Base-by-base conservation (phyloP, 1,140 invertebrate species). In the Phortica variegata region DNA sequence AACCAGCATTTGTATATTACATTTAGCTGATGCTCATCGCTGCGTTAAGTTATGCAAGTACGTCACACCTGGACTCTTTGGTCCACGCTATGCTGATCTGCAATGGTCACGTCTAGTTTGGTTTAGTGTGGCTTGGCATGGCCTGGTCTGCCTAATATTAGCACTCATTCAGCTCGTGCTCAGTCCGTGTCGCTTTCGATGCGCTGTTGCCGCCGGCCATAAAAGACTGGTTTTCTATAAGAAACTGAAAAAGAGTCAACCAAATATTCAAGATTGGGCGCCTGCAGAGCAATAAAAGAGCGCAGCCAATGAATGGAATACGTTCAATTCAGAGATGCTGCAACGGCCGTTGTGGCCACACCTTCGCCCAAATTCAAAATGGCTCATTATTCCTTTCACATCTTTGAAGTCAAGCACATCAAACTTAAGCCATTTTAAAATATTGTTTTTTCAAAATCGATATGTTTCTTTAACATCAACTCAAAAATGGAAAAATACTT, bases 51-150 rank as follows among this genome's bases (percentile, higher is more conserved):
- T 68, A 68, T 68, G 69, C 63, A 62, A 69, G 63, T 68, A 68
- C 63, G 69, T 68, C 63, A 68, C 63, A 68, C 63, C 63, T 68
- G 63, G 63, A 57, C 48, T n/a, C n/a, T n/a, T n/a, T n/a, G n/a
- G n/a, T n/a, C n/a, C n/a, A n/a, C n/a, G n/a, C n/a, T n/a, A n/a
- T n/a, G n/a, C n/a, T n/a, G n/a, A n/a, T n/a, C n/a, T n/a, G n/a
- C n/a, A n/a, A n/a, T n/a, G n/a, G n/a, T n/a, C n/a, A n/a, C n/a
- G n/a, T n/a, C n/a, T n/a, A n/a, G n/a, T n/a, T n/a, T n/a, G n/a
- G n/a, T n/a, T n/a, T n/a, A n/a, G n/a, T n/a, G 23, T 47, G 41
- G 48, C 41, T 38, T 18, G 17, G 36, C 36, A 17, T 12, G 18
- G 5, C 10, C 23, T 26, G 23, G 16, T 16, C 36, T 15, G 36